Percentiles rank a stretch among this genome's conserved stretches.
phyloP scores from a whole-genome alignment of 1,140 invertebrate genomes.

The Bombus pyrosoma region DNA sequence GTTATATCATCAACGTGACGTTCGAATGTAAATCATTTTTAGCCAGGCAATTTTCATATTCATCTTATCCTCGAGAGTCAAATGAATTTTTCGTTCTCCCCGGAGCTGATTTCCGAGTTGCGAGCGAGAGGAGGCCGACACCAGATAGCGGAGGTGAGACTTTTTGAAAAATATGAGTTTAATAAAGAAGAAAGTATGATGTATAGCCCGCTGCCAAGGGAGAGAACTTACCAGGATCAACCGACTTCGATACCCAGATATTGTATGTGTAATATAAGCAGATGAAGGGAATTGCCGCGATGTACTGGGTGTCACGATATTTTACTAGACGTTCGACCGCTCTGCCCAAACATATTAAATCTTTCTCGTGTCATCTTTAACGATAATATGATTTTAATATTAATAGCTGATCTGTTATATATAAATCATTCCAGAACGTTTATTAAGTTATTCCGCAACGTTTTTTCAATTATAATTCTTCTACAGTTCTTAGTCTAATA shows the following conservation, averaged over 20 bases:
- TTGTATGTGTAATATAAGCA: conserved; percentile 73
- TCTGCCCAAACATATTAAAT: neutral
- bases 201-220: conserved; percentile 73
- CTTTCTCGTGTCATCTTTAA: neutral
- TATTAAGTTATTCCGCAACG: too few species aligned
- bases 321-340: conserved; percentile 41
- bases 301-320: conserved; percentile 58
- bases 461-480: too few species aligned
- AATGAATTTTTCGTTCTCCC: conserved; percentile 65
- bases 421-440: too few species aligned
- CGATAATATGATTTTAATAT: too few species aligned
- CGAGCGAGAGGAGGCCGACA: conserved; percentile 56
- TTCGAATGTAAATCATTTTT: conserved; percentile 59
- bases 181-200: conserved; percentile 81
- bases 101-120: conserved; percentile 68
- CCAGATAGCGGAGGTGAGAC: conserved; percentile 66
- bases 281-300: conserved; percentile 62
- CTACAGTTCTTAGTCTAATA: too few species aligned
- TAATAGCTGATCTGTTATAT: too few species aligned
- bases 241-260: conserved; percentile 78
- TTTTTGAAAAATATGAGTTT: conserved; percentile 81
- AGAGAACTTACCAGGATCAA: conserved; percentile 74
- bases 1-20: conserved; percentile 46
- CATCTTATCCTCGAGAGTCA: conserved; percentile 62
- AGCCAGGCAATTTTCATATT: conserved; percentile 61